Evolutionary conservation across 2,888 invertebrate species (phyloP).

Genomic region (Kryphioiulus occultus): DNA sequence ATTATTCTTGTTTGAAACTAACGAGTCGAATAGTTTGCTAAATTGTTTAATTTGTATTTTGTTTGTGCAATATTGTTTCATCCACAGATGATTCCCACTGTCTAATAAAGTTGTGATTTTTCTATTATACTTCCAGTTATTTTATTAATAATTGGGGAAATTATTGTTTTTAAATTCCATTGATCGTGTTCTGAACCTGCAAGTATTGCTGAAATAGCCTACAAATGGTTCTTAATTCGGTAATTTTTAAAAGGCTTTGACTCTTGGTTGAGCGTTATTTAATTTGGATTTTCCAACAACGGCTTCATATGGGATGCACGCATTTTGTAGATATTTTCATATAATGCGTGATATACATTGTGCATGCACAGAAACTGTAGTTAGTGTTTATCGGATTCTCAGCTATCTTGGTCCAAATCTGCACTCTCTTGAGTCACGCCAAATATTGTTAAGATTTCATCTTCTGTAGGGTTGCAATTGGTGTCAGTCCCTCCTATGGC

Average conservation of each 20-base stretch:
- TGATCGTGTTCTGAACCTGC: no score
- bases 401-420: neutral
- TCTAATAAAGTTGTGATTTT: neutral
- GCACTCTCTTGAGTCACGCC: neutral
- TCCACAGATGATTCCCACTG: neutral
- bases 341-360: neutral
- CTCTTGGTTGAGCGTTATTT: no score
- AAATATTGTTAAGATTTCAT: conserved; percentile 4
- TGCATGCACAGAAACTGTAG: neutral
- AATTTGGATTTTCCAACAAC: no score
- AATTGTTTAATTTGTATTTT: no score
- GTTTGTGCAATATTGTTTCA: neutral
- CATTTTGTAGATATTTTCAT: neutral
- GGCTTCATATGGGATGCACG: no score
- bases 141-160: neutral
- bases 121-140: neutral
- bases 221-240: no score
- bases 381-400: neutral
- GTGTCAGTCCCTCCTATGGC: conserved; percentile 8
- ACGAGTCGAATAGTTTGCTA: no score
- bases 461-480: neutral
- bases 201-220: no score
- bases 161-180: no score
- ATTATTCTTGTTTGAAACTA: neutral
- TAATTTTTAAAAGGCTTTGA: no score